Percentiles rank a stretch among this genome's conserved stretches.
phyloP scores from a whole-genome alignment of 2,797 vertebrate species.

The Hyperoplus lanceolatus region DNA sequence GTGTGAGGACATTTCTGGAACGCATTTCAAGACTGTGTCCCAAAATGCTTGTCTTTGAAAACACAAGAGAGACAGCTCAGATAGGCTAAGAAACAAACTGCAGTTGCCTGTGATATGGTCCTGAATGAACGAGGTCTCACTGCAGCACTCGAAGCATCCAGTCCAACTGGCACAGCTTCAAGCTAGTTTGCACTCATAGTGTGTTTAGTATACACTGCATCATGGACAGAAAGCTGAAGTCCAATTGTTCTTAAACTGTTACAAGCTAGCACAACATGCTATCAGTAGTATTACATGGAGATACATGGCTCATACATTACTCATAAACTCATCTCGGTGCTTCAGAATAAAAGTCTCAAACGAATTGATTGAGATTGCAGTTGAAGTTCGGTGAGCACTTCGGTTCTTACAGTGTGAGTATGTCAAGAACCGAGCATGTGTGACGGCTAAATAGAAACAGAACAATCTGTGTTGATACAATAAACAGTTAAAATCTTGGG shows the following conservation, averaged over 20 bases:
- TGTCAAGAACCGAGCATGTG: neutral
- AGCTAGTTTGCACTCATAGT: constrained; percentile 21
- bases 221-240: constrained; percentile 12
- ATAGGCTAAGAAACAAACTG: too few relatives aligned
- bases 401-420: neutral
- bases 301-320: neutral
- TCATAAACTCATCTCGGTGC: neutral
- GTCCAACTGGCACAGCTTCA: constrained; percentile 60
- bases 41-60: neutral
- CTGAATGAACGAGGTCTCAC: constrained; percentile 45
- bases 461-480: neutral
- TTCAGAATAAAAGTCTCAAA: neutral
- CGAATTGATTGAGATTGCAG: neutral
- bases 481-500: neutral
- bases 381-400: neutral
- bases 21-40: neutral
- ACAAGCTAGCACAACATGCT: neutral
- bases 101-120: neutral
- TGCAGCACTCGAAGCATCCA: constrained; percentile 67
- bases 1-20: constrained; percentile 23
- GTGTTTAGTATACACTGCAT: constrained; percentile 24
- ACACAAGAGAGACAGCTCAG: constrained; percentile 14
- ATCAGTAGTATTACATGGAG: neutral
- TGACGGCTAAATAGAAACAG: neutral
- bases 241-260: neutral